Percentiles rank a stretch among this genome's conserved stretches.
Conservation (phyloP, 1,140 invertebrate species). For the Pemphigus obesinymphae region DNA sequence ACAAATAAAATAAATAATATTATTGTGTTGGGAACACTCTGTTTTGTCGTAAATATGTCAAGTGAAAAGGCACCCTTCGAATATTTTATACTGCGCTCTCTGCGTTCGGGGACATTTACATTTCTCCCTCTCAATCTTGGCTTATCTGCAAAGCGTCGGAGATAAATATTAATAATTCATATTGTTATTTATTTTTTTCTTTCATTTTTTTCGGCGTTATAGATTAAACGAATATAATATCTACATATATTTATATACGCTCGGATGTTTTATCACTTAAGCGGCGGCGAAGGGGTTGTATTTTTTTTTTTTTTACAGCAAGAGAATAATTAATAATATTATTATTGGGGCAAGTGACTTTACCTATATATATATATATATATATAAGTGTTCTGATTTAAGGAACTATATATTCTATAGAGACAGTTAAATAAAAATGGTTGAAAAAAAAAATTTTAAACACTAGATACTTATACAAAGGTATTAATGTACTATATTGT, state of each 20-base stretch:
- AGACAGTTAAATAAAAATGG: no score
- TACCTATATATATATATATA: no score
- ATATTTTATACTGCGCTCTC: slow-evolving; percentile 15
- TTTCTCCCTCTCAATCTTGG: slow-evolving; percentile 24
- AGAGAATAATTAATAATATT: not conserved
- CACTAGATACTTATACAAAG: no score
- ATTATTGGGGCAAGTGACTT: not conserved
- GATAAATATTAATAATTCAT: slow-evolving; percentile 39
- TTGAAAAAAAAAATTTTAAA: no score
- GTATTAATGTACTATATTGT: no score
- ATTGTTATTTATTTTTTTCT: not conserved
- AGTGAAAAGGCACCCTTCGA: slow-evolving; percentile 36
- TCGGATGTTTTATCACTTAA: not conserved
- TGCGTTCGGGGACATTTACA: slow-evolving; percentile 12
- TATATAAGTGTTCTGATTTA: no score
- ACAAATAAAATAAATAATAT: slow-evolving; percentile 41
- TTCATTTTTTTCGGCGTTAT: not conserved
- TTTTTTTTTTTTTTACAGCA: not conserved
- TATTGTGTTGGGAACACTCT: slow-evolving; percentile 38
- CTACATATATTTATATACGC: no score
- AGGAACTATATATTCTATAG: no score
- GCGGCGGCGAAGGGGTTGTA: not conserved
- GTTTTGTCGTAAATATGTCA: slow-evolving; percentile 41
- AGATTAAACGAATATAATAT: slow-evolving; percentile 2
- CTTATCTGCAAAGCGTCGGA: slow-evolving; percentile 24